These are phyloP conservation scores for Corythaixoides concolor DNA, from an alignment of 2,113 vertebrate species.

Conservation along the genomic window DNA sequence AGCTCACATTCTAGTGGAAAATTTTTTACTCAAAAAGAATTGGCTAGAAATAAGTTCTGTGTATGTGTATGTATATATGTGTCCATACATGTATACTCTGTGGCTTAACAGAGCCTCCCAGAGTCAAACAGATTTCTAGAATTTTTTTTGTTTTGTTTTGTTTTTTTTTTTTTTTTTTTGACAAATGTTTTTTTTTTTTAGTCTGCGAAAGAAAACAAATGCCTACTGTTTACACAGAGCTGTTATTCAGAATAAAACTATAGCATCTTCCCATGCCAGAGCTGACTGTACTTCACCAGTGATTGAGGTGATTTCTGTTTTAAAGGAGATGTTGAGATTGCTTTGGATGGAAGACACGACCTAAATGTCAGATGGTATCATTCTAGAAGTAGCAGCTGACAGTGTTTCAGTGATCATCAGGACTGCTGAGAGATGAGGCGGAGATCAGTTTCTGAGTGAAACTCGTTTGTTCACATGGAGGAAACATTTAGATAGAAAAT, in stretches of 20 bases:
- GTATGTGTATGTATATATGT: neutral
- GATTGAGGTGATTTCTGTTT: neutral
- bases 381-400: neutral
- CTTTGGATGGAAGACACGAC: neutral
- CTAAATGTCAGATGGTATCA: neutral
- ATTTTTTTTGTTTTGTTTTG: too few species aligned
- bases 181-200: too few species aligned
- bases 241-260: neutral
- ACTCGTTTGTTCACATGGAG: neutral
- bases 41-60: neutral
- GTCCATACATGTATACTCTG: neutral
- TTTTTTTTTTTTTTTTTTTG: too few species aligned
- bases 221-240: neutral
- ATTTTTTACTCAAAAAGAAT: neutral
- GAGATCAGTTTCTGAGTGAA: neutral
- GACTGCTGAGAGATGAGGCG: neutral
- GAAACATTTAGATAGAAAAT: neutral
- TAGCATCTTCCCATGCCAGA: neutral
- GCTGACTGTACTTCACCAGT: neutral
- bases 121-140: neutral
- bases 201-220: neutral
- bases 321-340: neutral
- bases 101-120: neutral
- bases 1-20: neutral
- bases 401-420: neutral